These are phyloP conservation scores for Lampris incognitus DNA, from an alignment of 2,113 vertebrate species.

Conservation along the genomic window DNA sequence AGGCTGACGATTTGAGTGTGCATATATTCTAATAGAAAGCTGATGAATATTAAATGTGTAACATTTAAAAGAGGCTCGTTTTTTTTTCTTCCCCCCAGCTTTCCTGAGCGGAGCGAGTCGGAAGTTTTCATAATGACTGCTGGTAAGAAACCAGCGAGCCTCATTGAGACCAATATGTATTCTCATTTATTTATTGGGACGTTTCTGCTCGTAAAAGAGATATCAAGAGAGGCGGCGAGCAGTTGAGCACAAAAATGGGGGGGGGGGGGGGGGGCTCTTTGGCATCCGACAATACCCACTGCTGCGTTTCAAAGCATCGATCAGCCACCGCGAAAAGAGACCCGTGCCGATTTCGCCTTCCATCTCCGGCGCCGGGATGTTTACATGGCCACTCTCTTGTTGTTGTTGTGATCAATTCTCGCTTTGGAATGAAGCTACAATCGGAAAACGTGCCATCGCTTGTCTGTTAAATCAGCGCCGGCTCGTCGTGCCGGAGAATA, in stretches of 20 bases:
- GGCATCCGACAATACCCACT: slow-evolving; percentile 72
- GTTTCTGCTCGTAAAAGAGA: slow-evolving; percentile 75
- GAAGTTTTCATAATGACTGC: slow-evolving; percentile 72
- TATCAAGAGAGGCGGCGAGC: slow-evolving; percentile 66
- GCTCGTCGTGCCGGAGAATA: slow-evolving; percentile 50
- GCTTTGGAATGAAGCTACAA: slow-evolving; percentile 70
- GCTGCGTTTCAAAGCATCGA: slow-evolving; percentile 72
- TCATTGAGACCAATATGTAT: slow-evolving; percentile 73
- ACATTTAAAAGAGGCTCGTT: slow-evolving; percentile 83
- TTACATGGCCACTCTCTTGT: slow-evolving; percentile 76
- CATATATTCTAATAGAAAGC: slow-evolving; percentile 84
- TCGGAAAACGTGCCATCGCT: slow-evolving; percentile 64
- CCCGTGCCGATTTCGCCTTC: slow-evolving; percentile 63
- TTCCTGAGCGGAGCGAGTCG: slow-evolving; percentile 71
- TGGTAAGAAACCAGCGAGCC: slow-evolving; percentile 66
- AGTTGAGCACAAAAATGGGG: slow-evolving; percentile 50
- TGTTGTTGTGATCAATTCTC: slow-evolving; percentile 74
- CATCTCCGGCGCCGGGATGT: slow-evolving; percentile 76
- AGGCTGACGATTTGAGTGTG: slow-evolving; percentile 79
- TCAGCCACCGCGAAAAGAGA: slow-evolving; percentile 67
- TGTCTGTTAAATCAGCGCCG: slow-evolving; percentile 68
- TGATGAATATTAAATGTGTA: slow-evolving; percentile 86
- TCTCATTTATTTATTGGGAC: slow-evolving; percentile 70
- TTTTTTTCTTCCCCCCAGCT: slow-evolving; percentile 56
- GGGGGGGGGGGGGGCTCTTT: slow-evolving; percentile 62